Base-by-base conservation (phyloP, 2,797 vertebrate genomes). In the Oryzias dopingdopingensis region DNA sequence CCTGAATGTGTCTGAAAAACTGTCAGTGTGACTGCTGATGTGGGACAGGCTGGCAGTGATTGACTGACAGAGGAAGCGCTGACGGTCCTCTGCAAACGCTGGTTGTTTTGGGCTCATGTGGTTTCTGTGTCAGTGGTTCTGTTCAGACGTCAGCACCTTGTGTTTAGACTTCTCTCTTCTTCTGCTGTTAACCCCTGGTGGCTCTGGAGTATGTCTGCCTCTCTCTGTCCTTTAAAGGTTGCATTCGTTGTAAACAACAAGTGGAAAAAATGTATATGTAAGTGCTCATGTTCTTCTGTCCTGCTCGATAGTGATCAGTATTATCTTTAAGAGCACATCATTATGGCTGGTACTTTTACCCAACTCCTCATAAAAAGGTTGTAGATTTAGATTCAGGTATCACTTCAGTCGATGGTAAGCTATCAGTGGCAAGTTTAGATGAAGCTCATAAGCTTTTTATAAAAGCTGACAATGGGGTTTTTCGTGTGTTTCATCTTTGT, bases 181-280 rank as follows among this genome's bases (percentile, higher is more conserved):
- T 76, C 78, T 37, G 76, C 76, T 60, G 87, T 89, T 90, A 90
- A 91, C 88, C 88, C 81, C 86, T 86, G 62, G 77, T 71, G 64
- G 62, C 77, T 91, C 89, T 91, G 89, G 87, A 73, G 80, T 77
- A 70, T 82, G 81, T 91, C 85, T 86, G 54, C 67, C 76, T 74
- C 65, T 59, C 70, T 71, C 67, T 75, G 72, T 72, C 90, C 92
- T 93, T 92, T 92, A 92, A 92, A 90, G 91, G 91, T 86, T 83
- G 77, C 60, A 54, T 67, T 79, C 61, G 76, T 70, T 71, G 56
- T 67, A 70, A 80, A 64, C 65, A 58, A 79, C 46, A 23, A 16
- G 43, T 66, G 77, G 82, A 80, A 74, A 67, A 78, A 78, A 80
- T 59, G 79, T 16, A 14, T 48, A 2, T 20, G 37, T 61, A 67